Evolutionary conservation across 2,113 vertebrate species (phyloP).

Genomic region (Brachirus orientalis): DNA sequence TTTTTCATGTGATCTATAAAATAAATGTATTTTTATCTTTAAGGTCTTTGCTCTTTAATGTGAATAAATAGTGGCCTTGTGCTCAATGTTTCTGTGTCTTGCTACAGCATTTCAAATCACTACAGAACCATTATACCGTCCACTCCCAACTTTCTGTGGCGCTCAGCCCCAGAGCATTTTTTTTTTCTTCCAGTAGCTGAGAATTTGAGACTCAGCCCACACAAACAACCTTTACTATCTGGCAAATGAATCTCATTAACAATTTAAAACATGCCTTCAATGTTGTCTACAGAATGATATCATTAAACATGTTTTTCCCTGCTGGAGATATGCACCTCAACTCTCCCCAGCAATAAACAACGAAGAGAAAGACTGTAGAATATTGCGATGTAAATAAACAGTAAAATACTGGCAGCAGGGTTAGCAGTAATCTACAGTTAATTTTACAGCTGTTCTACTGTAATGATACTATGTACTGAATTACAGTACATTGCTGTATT

Average conservation of each 20-base stretch:
- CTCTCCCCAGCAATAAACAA: slow-evolving; percentile 20
- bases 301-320: slow-evolving; percentile 56
- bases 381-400: too few species aligned
- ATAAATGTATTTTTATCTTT: background rate
- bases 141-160: slow-evolving; percentile 53
- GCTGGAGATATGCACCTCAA: slow-evolving; percentile 40
- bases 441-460: too few species aligned
- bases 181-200: slow-evolving; percentile 62
- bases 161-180: slow-evolving; percentile 56
- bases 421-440: too few species aligned
- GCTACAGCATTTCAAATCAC: slow-evolving; percentile 56
- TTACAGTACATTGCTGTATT: too few species aligned
- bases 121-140: slow-evolving; percentile 59
- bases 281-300: slow-evolving; percentile 54
- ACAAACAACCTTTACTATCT: slow-evolving; percentile 72
- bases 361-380: slow-evolving; percentile 4
- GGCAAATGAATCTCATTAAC: slow-evolving; percentile 72
- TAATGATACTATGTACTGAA: too few species aligned
- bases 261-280: slow-evolving; percentile 70
- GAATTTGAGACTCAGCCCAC: slow-evolving; percentile 63
- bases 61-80: slow-evolving; percentile 55
- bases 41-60: background rate
- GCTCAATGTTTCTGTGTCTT: background rate
- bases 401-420: too few species aligned
- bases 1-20: background rate